phyloP scores from a whole-genome alignment of 2,888 invertebrate genomes.

The Lepas anatifera region DNA sequence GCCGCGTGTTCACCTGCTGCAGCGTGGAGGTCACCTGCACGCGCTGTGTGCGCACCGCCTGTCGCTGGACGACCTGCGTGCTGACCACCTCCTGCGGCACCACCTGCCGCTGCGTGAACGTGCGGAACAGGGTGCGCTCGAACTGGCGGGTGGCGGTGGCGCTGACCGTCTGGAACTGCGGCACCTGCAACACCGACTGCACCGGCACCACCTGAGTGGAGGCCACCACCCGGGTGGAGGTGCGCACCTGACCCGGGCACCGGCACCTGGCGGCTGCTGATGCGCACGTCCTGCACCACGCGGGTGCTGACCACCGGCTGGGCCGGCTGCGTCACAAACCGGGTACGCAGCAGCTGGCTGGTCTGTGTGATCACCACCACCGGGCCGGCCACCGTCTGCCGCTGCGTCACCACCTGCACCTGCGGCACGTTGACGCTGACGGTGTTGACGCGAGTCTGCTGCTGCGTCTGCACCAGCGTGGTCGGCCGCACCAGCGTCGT shows the following conservation, averaged over 20 bases:
- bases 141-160: background rate
- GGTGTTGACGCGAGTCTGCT: background rate
- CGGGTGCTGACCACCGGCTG: background rate
- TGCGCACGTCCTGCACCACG: background rate
- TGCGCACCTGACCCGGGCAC: slow-evolving; percentile 3
- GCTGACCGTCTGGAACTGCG: background rate
- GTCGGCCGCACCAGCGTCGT: background rate
- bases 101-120: background rate
- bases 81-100: slow-evolving; percentile 11
- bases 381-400: background rate
- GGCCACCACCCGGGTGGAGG: background rate
- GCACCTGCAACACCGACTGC: slow-evolving; percentile 5
- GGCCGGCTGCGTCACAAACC: background rate
- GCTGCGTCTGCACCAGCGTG: background rate
- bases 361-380: background rate
- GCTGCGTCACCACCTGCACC: background rate
- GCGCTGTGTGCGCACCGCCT: slow-evolving; percentile 17
- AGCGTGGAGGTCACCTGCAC: slow-evolving; percentile 18
- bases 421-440: background rate
- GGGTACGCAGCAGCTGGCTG: background rate
- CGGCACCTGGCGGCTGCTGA: background rate
- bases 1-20: slow-evolving; percentile 17
- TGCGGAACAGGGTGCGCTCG: slow-evolving; percentile 1
- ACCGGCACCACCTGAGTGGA: background rate
- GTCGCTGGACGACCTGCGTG: slow-evolving; percentile 19